Evolutionary conservation across 2,113 vertebrate genomes (phyloP), one percentile per base, ranked within the genome.

Genomic region (Ailurus styani): DNA sequence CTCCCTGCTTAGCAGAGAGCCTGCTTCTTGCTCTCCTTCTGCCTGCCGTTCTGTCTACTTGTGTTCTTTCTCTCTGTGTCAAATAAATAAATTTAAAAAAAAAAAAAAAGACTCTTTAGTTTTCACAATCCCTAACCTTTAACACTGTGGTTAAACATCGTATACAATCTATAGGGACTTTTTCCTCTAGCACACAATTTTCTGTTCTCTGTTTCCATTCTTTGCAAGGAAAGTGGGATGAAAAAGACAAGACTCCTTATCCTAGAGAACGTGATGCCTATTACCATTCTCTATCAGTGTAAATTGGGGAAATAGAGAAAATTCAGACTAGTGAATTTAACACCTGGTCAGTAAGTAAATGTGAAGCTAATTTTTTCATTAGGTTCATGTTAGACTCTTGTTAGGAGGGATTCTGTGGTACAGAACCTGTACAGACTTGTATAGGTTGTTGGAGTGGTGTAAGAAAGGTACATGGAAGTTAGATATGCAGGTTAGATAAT

Each of bases 141-240:
- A 89, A 89, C n/a, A 60, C 13, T 90, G 10, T 91, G 5, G 37
- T 89, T 86, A 77, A 82, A 72, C 34, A 50, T 91, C 47, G 40
- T 60, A 0, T 82, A 57, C 68, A 62, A 68, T 75, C 23, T 96
- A 40, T 60, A 75, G 45, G 34, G 52, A 21, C 40, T 85, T 88
- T 73, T 75, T 47, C 83, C 9, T 95, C 54, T 50, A 40, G 45
- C 75, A 82, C 50, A 82, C 25, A 93, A 60, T 88, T 82, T 94
- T 93, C 42, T 78, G 31, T 81, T 83, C 29, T 96, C 42, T 93
- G 23, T 94, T 83, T 98, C 57, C 15, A 52, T 82, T 96, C 70
- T 95, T 90, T 50, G 79, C 62, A 89, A 5, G 93, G 42, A 75
- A 96, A 70, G 25, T 90, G 64, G 52, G 9, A n/a, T 78, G 45